Evolutionary conservation across 92 coral and sea anemone species (phyloP).

Genomic region (Actinernus sp.): DNA sequence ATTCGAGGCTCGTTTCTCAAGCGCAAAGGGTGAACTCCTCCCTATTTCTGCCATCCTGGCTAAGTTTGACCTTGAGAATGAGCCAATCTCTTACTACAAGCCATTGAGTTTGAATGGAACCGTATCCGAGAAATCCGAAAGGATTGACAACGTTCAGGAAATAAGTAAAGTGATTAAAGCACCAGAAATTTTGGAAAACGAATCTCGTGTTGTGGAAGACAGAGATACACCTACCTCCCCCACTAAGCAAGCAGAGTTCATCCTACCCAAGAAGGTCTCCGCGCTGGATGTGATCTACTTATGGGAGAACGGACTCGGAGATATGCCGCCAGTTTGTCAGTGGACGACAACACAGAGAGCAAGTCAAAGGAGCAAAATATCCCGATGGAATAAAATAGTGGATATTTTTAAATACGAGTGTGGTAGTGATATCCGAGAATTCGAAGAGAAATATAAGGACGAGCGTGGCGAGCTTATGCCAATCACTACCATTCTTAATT

Average conservation of each 20-base stretch:
- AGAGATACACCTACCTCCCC: conserved; percentile 36
- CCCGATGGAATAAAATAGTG: conserved; percentile 97
- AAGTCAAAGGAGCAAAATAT: conserved; percentile 93
- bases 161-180: neutral
- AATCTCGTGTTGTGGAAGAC: neutral
- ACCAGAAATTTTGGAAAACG: neutral
- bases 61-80: conserved; percentile 95
- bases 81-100: conserved; percentile 65
- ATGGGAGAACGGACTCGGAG: conserved; percentile 97
- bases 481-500: conserved; percentile 88
- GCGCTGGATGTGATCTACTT: conserved; percentile 95
- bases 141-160: neutral
- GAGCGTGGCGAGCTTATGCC: conserved; percentile 96
- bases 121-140: neutral
- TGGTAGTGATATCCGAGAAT: conserved; percentile 85
- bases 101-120: conserved; percentile 56
- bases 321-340: conserved; percentile 96
- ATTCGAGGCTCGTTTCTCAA: conserved; percentile 86
- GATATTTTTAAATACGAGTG: conserved; percentile 96
- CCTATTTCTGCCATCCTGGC: conserved; percentile 95
- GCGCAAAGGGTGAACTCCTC: conserved; percentile 86
- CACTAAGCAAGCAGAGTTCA: conserved; percentile 70
- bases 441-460: conserved; percentile 96
- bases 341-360: conserved; percentile 95
- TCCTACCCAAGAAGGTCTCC: conserved; percentile 92